A percentile compares a stretch with the other conserved stretches of the same genome.
These are phyloP conservation scores for Rhinoraja longicauda DNA, from an alignment of 2,797 vertebrate genomes.

Conservation along the genomic window DNA sequence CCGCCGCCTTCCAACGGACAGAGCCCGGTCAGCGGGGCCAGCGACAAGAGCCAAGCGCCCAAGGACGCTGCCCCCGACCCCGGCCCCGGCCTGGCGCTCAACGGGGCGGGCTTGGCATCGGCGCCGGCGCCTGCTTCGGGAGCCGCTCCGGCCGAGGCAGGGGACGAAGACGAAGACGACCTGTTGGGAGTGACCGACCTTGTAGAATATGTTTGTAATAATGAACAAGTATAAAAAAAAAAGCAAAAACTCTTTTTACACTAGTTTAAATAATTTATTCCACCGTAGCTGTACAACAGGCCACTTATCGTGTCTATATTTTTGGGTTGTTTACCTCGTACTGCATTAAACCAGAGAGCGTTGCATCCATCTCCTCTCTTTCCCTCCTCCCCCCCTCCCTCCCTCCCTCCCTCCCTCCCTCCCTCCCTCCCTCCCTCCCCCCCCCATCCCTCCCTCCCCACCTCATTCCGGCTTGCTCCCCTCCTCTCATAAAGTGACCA, in stretches of 20 bases:
- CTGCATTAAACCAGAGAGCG: background rate
- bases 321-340: background rate
- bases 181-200: constrained; percentile 89
- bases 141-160: constrained; percentile 58
- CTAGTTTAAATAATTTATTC: constrained; percentile 77
- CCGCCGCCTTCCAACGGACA: constrained; percentile 83
- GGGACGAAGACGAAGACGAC: constrained; percentile 86
- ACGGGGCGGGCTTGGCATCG: constrained; percentile 61
- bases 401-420: background rate
- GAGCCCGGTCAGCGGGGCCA: constrained; percentile 67
- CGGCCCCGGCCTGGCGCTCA: constrained; percentile 53
- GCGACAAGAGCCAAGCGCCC: constrained; percentile 64
- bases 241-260: constrained; percentile 54
- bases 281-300: constrained; percentile 58
- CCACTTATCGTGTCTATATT: constrained; percentile 28
- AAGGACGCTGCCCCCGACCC: constrained; percentile 59
- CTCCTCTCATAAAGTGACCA: constrained; percentile 36
- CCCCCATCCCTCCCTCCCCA: background rate
- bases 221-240: constrained; percentile 76
- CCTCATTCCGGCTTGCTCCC: background rate
- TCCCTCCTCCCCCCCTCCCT: background rate
- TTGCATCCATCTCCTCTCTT: background rate
- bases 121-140: constrained; percentile 71
- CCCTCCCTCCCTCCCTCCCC: background rate
- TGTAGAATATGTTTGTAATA: constrained; percentile 90